A percentile compares a stretch with the other conserved stretches of the same genome.
Evolutionary conservation across 1,140 invertebrate genomes (phyloP).

Genomic region (Pseudomyrmex gracilis): DNA sequence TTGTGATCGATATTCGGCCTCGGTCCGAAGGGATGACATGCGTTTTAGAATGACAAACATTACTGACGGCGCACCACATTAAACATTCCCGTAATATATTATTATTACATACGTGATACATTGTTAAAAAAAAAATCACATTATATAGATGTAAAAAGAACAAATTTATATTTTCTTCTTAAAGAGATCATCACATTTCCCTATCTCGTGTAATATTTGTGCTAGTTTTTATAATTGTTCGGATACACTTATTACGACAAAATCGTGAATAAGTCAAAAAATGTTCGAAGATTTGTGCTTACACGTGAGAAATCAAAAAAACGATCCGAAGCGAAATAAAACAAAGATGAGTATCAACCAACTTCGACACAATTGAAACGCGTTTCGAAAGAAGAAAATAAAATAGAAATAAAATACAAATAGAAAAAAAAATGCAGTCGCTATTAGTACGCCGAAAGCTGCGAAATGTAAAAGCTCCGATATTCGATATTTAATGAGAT

Average conservation of each 20-base stretch:
- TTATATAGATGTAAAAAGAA: constrained; percentile 41
- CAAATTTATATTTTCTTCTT: constrained; percentile 13
- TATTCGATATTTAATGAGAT: constrained; percentile 9
- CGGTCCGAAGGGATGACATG: constrained; percentile 69
- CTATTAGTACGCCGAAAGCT: constrained; percentile 29
- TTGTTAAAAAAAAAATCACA: background rate
- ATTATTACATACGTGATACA: constrained; percentile 60
- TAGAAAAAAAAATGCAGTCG: constrained; percentile 1
- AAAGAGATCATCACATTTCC: background rate
- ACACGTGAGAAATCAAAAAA: background rate
- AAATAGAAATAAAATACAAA: background rate
- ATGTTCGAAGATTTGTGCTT: background rate
- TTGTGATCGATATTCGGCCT: constrained; percentile 73
- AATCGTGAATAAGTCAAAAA: background rate
- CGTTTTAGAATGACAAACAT: constrained; percentile 59
- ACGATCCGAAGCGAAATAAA: background rate
- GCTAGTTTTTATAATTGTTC: background rate
- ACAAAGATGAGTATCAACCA: constrained; percentile 2
- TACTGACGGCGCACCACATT: constrained; percentile 65
- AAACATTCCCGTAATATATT: constrained; percentile 53
- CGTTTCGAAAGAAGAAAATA: background rate
- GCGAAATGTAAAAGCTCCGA: constrained; percentile 19
- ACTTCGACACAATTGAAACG: constrained; percentile 15
- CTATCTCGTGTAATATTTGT: background rate
- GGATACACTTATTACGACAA: background rate